Evolutionary conservation across 2,797 vertebrate species (phyloP), one percentile per base, ranked within the genome.

Genomic region (Gallinago stenura): DNA sequence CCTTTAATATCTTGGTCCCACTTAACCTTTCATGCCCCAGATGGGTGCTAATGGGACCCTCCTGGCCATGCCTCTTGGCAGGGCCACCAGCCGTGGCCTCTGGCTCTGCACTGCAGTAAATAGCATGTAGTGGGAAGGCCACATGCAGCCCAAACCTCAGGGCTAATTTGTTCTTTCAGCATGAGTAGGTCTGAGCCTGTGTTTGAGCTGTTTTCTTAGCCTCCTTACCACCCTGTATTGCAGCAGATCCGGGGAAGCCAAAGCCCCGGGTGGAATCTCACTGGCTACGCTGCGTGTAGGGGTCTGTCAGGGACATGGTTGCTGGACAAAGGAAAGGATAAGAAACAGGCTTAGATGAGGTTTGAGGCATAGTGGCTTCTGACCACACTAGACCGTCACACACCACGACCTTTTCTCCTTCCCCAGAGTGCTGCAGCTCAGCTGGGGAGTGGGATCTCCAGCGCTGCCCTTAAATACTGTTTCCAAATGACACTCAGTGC

Each of bases 361-460:
- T 65, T 39, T 78, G 77, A 89, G 57, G 41, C 3, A 6, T 6
- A 1, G 20, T 26, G 41, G 60, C 65, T 78, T 85, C 46, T 83
- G 76, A 83, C 61, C 60, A 56, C 41, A 2, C 13, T 57, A 35
- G 35, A 37, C 51, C 19, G 33, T 56, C 68, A 31, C 64, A 54
- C 21, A 12, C 61, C 72, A 48, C 2, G 9, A 60, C 65, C 61
- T 88, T 50, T 68, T 17, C 76, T 91, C 35, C 68, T 87, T 78
- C 61, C 78, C n/a, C 37, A 12, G 48, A 3, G 0, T 0, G 0
- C n/a, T 57, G 61, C 1, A 4, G 7, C 16, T 28, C 3, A 39
- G 31, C 6, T 71, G 76, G 7, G 56, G 28, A 77, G 16, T 15
- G 62, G 86, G 60, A 7, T 90, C n/a, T 54, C 22, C 2, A 1